Conservation (phyloP, 2,888 invertebrate genomes). For the Callimorpha dominula region DNA sequence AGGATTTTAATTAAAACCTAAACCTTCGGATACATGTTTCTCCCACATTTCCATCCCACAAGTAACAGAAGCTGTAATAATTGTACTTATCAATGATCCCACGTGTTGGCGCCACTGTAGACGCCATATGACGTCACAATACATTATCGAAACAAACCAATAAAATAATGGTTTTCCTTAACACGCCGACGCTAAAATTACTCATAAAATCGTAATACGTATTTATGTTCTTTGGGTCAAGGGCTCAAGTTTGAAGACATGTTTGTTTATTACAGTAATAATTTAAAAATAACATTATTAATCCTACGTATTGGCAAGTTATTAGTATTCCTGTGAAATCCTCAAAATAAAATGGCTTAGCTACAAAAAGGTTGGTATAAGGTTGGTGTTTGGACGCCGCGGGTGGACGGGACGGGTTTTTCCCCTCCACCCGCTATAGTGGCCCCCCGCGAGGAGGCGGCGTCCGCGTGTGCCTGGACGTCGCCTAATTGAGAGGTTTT, state of each 20-base stretch:
- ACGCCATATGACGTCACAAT: constrained; percentile 35
- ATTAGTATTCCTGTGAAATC: background rate
- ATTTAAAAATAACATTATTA: background rate
- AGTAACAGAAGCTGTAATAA: background rate
- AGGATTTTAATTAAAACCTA: background rate
- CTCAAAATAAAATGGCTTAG: background rate
- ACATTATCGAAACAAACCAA: constrained; percentile 22
- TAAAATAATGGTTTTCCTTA: constrained; percentile 34
- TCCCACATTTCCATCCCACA: background rate
- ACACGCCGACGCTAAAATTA: constrained; percentile 38
- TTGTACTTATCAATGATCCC: background rate
- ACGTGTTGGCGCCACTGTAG: constrained; percentile 12
- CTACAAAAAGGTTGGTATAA: too few species aligned
- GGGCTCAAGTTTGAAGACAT: constrained; percentile 3
- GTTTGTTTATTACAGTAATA: constrained; percentile 4
- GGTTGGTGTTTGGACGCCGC: too few species aligned
- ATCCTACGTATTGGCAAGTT: too few species aligned
- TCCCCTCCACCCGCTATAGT: too few species aligned
- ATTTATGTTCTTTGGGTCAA: constrained; percentile 23
- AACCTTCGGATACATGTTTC: background rate
- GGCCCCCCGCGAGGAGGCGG: too few species aligned
- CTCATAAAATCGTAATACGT: constrained; percentile 27
- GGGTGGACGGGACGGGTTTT: too few species aligned
- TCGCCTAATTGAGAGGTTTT: too few species aligned
- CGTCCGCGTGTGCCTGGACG: too few species aligned